Base-by-base conservation (phyloP, 2,113 vertebrate species). In the Protobothrops mucrosquamatus region DNA sequence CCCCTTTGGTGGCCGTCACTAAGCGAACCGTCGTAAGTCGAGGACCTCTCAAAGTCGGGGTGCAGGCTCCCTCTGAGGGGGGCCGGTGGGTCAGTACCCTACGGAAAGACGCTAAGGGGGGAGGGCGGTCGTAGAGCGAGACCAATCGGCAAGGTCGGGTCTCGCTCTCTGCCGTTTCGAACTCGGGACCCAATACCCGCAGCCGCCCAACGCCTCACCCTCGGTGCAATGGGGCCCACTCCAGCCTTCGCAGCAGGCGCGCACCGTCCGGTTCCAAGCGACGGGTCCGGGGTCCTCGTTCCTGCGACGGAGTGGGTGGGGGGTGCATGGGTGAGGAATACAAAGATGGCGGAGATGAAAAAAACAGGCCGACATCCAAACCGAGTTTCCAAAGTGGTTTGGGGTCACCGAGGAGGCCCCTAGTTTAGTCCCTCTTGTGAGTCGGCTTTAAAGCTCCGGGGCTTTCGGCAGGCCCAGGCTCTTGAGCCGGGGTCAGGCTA, bases 231-330 rank as follows among this genome's bases (percentile, higher is more conserved):
- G 97, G 3, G 97, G 51, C 0, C 98, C 98, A 0, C 92, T 97
- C 98, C 99, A 99, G 39, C 99, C 99, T 6, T 97, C 98, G 46
- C 99, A 99, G 91, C 99, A 99, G 0, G 91, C 88, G 0, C 94
- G 97, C 86, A 97, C 96, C 0, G 98, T 98, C 85, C 94, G 97
- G 96, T 98, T 99, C 95, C 97, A 92, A 1, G 54, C 59, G 74
- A 96, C 94, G 0, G 94, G 97, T 93, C 96, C 95, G 6, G 95
- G 96, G 95, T 98, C 98, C 0, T 98, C 97, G 0, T 69, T 69
- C 61, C 61, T 69, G 29, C n/a, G 48, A 48, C 48, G 48, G 7
- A 2, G 61, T 29, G 1, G 26, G n/a, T n/a, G n/a, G n/a, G n/a
- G n/a, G n/a, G n/a, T n/a, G n/a, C n/a, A n/a, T n/a, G n/a, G n/a